phyloP scores from a whole-genome alignment of 1,140 invertebrate species.

The Zaprionus nigranus region DNA sequence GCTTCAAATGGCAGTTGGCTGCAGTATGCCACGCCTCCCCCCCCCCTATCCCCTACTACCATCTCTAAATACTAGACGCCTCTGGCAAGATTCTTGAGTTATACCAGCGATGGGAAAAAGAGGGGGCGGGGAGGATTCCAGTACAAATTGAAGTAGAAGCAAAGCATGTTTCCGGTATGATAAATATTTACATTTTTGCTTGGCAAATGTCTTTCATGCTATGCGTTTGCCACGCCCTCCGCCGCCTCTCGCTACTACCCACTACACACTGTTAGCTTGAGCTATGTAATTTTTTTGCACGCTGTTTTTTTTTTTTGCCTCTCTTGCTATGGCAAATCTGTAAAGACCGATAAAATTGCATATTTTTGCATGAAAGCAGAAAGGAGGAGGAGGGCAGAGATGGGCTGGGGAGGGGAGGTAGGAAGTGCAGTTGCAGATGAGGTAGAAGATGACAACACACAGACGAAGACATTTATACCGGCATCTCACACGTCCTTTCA shows the following conservation, averaged over 20 bases:
- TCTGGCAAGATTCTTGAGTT: slow-evolving; percentile 29
- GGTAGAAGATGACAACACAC: slow-evolving; percentile 14
- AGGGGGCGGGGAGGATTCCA: neutral
- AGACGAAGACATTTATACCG: slow-evolving; percentile 60
- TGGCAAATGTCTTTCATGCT: slow-evolving; percentile 74
- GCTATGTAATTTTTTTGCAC: slow-evolving; percentile 44
- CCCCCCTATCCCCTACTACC: neutral
- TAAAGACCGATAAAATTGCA: slow-evolving; percentile 83
- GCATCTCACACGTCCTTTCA: slow-evolving; percentile 62
- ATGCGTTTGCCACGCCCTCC: slow-evolving; percentile 34
- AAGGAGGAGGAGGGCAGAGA: slow-evolving; percentile 10
- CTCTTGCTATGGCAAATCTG: slow-evolving; percentile 64
- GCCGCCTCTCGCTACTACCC: neutral
- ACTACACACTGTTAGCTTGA: slow-evolving; percentile 11
- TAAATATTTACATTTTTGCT: slow-evolving; percentile 82
- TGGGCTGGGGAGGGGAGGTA: no score
- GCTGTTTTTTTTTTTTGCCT: slow-evolving; percentile 21
- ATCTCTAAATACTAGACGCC: slow-evolving; percentile 5
- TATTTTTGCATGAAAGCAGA: slow-evolving; percentile 77
- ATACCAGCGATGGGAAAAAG: neutral
- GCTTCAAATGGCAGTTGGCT: slow-evolving; percentile 60
- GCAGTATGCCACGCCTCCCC: neutral
- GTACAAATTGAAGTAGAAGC: slow-evolving; percentile 55
- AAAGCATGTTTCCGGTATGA: slow-evolving; percentile 67
- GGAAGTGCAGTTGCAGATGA: neutral